Base-by-base conservation (phyloP, 1,140 invertebrate genomes). In the Sminthurinus signatus region DNA sequence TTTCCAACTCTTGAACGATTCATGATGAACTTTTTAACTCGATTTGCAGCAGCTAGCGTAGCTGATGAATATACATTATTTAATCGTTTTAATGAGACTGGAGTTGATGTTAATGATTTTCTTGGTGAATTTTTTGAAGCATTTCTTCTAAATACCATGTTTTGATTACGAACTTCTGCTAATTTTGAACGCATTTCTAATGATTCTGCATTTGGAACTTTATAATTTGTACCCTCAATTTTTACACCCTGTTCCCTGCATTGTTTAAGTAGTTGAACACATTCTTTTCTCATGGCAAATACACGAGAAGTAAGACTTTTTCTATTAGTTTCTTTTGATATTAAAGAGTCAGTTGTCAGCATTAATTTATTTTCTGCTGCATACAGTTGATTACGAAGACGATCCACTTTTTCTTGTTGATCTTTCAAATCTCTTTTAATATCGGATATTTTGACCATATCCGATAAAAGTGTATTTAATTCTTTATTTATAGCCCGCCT, bases 101-200 rank as follows among this genome's bases (percentile, higher is more conserved):
- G 14, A 19, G 44, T n/a, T 10, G 8, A 5, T 5, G 4, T n/a
- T 10, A 25, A 10, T 4, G 25, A 8, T 54, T 54, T 54, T 21
- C 32, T n/a, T 5, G 36, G 29, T 8, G 29, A 56, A 8, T 19
- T 27, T 27, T 56, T 56, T 23, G 2, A 3, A 32, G 4, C 10
- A 17, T 39, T 23, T 3, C 36, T 12, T 2, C 23, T 5, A 4
- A 56, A 42, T 2, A 56, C 36, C 2, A 56, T 4, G 39, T 56
- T 56, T 42, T 56, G 54, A 19, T 32, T 36, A 5, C 54, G 54
- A 4, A 56, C 54, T 28, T 56, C 54, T 14, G 39, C n/a, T 10
- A 56, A 27, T 56, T 42, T 56, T 27, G 36, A 56, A 19, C 39
- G 36, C 54, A 56, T 56, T 21, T 56, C 54, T 21, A 42, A 28